Conservation (phyloP, 2,113 vertebrate species). For the Pseudopodoces humilis region DNA sequence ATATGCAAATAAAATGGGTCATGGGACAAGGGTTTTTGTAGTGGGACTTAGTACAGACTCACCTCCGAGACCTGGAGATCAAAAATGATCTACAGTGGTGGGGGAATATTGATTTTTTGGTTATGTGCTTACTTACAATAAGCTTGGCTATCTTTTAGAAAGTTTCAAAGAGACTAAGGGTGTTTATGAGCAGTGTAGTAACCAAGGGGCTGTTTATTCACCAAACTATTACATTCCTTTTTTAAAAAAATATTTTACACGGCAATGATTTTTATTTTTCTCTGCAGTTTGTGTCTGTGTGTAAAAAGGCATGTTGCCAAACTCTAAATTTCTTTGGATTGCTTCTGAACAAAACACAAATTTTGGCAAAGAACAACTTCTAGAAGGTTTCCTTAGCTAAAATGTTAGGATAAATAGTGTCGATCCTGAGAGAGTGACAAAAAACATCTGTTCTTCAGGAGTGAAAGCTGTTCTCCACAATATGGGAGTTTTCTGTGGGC, state of each 20-base stretch:
- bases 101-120: neutral
- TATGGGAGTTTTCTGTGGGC: neutral
- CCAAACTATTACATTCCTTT: neutral
- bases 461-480: neutral
- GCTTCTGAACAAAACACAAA: neutral
- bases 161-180: neutral
- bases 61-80: neutral
- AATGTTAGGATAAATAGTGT: neutral
- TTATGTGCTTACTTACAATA: neutral
- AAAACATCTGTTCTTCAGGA: neutral
- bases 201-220: neutral
- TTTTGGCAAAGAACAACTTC: neutral
- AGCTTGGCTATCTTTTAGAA: neutral
- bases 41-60: neutral
- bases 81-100: neutral
- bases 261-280: neutral
- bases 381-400: neutral
- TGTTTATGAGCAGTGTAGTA: neutral
- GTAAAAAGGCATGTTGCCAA: neutral
- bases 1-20: neutral
- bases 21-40: neutral
- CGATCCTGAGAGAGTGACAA: neutral
- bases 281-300: neutral
- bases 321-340: neutral
- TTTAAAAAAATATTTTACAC: neutral